These are phyloP conservation scores for Rhinichthys klamathensis DNA, from an alignment of 2,113 vertebrate genomes.

Conservation along the genomic window DNA sequence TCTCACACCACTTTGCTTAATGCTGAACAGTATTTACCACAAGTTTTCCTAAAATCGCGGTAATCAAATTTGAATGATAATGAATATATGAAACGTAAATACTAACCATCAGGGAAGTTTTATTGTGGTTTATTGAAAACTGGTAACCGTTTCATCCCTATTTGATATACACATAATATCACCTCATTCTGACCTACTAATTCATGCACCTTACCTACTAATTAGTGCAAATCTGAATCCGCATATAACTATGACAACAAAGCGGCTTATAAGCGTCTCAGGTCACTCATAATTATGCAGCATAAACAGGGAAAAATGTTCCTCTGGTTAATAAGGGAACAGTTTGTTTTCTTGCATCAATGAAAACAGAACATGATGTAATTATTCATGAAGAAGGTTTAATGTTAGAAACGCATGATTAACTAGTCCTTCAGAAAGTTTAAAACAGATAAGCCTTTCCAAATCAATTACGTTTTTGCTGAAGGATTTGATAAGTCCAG, in stretches of 20 bases:
- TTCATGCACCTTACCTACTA: no score
- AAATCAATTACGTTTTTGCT: neutral
- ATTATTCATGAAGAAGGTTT: neutral
- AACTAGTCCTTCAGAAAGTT: neutral
- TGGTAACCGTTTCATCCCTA: no score
- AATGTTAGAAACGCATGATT: neutral
- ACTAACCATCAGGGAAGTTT: no score
- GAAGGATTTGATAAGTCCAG: neutral
- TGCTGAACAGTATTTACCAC: no score
- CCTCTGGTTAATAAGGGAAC: conserved; percentile 12
- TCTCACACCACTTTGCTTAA: no score
- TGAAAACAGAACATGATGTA: neutral
- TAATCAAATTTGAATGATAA: no score
- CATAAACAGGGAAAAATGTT: neutral
- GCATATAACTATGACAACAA: neutral
- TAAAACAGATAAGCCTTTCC: neutral
- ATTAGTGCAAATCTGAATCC: neutral
- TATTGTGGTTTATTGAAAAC: no score
- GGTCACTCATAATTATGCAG: neutral
- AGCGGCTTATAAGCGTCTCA: neutral
- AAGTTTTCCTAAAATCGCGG: no score
- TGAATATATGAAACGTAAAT: no score
- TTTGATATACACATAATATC: no score
- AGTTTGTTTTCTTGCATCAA: neutral
- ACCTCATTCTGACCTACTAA: no score